phyloP scores from a whole-genome alignment of 30 jellyfish, hydroid and myxozoan genomes.

The Chironex yamaguchii region DNA sequence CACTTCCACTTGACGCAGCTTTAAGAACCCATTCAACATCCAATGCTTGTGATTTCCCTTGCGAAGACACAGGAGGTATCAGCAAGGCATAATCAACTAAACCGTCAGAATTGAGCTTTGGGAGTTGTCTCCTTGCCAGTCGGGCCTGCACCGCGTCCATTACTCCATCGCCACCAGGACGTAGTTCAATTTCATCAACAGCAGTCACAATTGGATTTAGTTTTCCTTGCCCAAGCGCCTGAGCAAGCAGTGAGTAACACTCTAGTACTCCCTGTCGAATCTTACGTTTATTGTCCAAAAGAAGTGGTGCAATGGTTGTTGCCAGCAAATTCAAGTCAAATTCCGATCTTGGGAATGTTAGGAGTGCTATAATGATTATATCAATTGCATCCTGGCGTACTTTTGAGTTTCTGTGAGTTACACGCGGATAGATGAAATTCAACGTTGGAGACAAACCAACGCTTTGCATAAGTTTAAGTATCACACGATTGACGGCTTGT shows the following conservation, averaged over 20 bases:
- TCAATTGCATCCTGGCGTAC: conserved; percentile 78
- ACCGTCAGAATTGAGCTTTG: conserved; percentile 78
- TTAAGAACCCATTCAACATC: conserved; percentile 91
- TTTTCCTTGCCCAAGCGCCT: conserved; percentile 91
- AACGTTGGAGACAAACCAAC: conserved; percentile 77
- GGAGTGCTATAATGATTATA: conserved; percentile 82
- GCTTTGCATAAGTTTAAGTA: conserved; percentile 76
- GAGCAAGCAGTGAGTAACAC: conserved; percentile 93
- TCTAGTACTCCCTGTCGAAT: conserved; percentile 93
- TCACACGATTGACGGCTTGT: conserved; percentile 67
- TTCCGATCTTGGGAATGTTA: conserved; percentile 89
- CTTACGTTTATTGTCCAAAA: conserved; percentile 68
- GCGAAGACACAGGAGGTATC: conserved; percentile 46
- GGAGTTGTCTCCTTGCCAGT: conserved; percentile 81
- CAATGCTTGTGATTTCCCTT: conserved; percentile 52
- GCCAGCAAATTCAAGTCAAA: conserved; percentile 77
- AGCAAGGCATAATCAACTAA: conserved; percentile 77
- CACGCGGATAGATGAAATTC: conserved; percentile 61
- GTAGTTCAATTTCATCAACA: conserved; percentile 85
- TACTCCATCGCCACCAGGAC: conserved; percentile 82
- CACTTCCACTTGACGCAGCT: conserved; percentile 59
- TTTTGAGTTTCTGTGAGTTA: conserved; percentile 75
- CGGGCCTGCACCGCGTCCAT: conserved; percentile 95
- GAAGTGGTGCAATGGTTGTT: conserved; percentile 63
- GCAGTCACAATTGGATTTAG: conserved; percentile 94